These are phyloP conservation scores for Mola mola DNA, from an alignment of 2,113 vertebrate species.

Conservation along the genomic window DNA sequence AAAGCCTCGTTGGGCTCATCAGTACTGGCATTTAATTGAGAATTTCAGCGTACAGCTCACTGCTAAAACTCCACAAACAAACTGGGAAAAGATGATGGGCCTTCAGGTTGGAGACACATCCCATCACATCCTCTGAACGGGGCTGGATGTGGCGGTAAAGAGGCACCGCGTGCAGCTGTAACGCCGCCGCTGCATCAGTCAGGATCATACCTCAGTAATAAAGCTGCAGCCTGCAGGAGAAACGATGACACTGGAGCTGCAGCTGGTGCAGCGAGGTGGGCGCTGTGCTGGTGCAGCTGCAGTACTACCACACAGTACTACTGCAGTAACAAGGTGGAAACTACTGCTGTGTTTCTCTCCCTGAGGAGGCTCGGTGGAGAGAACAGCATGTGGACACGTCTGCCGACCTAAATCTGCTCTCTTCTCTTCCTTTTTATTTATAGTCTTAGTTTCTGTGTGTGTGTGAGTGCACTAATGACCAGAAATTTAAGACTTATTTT, in stretches of 20 bases:
- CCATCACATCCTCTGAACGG: no score
- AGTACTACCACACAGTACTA: background rate
- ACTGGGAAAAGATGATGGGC: no score
- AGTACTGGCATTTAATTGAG: no score
- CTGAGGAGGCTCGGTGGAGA: conserved; percentile 38
- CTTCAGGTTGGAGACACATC: no score
- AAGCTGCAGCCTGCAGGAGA: conserved; percentile 43
- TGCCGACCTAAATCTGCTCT: conserved; percentile 76
- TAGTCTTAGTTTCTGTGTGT: conserved; percentile 48
- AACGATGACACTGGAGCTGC: conserved; percentile 46
- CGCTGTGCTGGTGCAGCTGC: conserved; percentile 32
- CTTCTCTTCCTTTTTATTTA: conserved; percentile 71
- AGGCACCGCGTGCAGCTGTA: conserved; percentile 18
- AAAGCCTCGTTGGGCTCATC: no score
- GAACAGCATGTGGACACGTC: conserved; percentile 65
- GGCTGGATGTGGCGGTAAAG: conserved; percentile 17
- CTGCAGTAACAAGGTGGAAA: conserved; percentile 52
- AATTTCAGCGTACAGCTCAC: no score
- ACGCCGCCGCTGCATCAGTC: conserved; percentile 27
- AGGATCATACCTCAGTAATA: conserved; percentile 57
- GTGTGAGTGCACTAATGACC: no score
- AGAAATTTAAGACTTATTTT: no score
- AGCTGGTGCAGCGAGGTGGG: conserved; percentile 39
- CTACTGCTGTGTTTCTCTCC: conserved; percentile 7
- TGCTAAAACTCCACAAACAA: no score